Evolutionary conservation across 2,113 vertebrate species (phyloP), one percentile per base, ranked within the genome.

Genomic region (Fregata magnificens): DNA sequence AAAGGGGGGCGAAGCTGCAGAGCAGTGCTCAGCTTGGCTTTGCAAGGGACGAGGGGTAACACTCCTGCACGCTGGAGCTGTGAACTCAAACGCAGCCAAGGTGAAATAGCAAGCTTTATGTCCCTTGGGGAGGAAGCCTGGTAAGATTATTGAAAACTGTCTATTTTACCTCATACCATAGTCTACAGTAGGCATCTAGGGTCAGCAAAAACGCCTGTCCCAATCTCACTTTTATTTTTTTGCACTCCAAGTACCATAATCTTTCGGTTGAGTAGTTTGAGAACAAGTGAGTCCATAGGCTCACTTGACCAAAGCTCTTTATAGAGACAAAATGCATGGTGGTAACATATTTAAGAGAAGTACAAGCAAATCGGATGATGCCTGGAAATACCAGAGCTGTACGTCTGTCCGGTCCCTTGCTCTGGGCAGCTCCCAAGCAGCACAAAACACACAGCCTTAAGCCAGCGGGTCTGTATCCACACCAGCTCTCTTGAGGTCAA

Each of bases 11-110:
- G 11, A 73, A 58, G 61, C 76, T 67, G 29, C 42, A 67, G n/a
- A 74, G 56, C 29, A 78, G 21, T 18, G 77, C 70, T 55, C 73
- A 34, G 16, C 47, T 59, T 4, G 9, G 28, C 42, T 84, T 53
- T 45, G 28, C 28, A 16, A 8, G 16, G 62, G 17, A 61, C 1
- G 1, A 82, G 36, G 53, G 19, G 1, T 1, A 22, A 45, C 65
- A 13, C 12, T 15, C 20, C 32, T 26, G 22, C 8, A 1, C 0
- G 0, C n/a, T 34, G 42, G 21, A 62, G 65, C 36, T 74, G 38
- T 3, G 16, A 67, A 17, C 13, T 36, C n/a, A 31, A 50, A 36
- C 8, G 19, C 55, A 40, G 20, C 15, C 17, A n/a, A 55, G 56
- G 32, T 61, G n/a, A 80, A 93, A 76, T 2, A 66, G 10, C 0